Evolutionary conservation across 2,797 vertebrate genomes (phyloP), one percentile per base, ranked within the genome.

Genomic region (Premnoplex brunnescens): DNA sequence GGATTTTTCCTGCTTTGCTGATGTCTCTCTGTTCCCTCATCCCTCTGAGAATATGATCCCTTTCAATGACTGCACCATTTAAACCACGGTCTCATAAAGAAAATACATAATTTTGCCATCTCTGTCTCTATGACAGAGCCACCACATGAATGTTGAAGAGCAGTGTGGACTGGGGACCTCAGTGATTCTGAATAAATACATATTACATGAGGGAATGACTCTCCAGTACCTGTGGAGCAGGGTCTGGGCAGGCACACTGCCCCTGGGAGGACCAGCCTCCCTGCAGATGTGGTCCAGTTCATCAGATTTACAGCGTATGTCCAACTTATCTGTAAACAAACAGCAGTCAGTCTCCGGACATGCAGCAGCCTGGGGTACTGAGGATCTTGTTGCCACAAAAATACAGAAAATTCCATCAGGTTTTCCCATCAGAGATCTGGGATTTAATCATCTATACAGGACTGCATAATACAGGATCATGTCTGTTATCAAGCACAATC

Each of bases 271-370:
- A 24, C 37, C 0, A 83, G 36, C 34, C 41, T 87, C 63, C 49
- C 56, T 64, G 52, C 72, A 93, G 60, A 92, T 60, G 48, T 44
- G 49, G 73, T 10, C 75, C 78, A 95, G 74, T 32, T 37, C 12
- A 36, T 80, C 60, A 81, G 58, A 93, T 88, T 93, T 93, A 72
- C 73, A 90, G 79, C 62, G 46, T 28, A 78, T 1, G 1, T 43
- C 24, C 0, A 28, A 91, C 66, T 95, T 96, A 95, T 94, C 93
- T 95, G 69, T 88, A 91, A 71, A 73, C 36, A 83, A 93, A 88
- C 88, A 95, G 69, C 73, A 86, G 73, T 12, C 60, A 27, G 11
- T 43, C 94, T 68, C 93, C 84, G 88, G 88, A 68, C 1, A 2
- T 10, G 43, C n/a, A 71, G 68, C 51, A 62, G 32, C 27, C 51